A percentile compares a stretch with the other conserved stretches of the same genome.
These are phyloP conservation scores for Girardinichthys multiradiatus DNA, from an alignment of 2,113 vertebrate species.

Conservation along the genomic window DNA sequence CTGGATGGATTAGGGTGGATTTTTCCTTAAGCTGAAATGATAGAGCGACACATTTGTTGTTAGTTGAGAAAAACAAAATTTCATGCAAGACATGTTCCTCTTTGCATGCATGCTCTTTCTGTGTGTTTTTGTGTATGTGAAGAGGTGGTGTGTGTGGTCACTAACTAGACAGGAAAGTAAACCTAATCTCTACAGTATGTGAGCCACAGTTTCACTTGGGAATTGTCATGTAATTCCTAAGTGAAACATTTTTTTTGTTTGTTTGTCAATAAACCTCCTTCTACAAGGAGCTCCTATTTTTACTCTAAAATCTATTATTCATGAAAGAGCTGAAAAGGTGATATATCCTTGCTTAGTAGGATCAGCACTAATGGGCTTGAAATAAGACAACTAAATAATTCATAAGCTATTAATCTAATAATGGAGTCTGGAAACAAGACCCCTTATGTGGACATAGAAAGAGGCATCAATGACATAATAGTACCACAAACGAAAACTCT, in stretches of 20 bases:
- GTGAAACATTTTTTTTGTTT: slow-evolving; percentile 41
- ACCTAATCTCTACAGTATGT: slow-evolving; percentile 28
- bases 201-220: too few species aligned
- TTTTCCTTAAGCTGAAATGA: slow-evolving; percentile 26
- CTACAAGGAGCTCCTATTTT: slow-evolving; percentile 50
- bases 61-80: not conserved
- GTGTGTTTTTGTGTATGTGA: slow-evolving; percentile 1
- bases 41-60: not conserved
- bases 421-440: slow-evolving; percentile 71
- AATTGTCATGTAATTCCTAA: slow-evolving; percentile 29
- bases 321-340: slow-evolving; percentile 61
- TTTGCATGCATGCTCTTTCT: slow-evolving; percentile 29
- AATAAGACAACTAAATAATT: slow-evolving; percentile 71
- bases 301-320: slow-evolving; percentile 70
- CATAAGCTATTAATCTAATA: slow-evolving; percentile 74
- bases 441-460: slow-evolving; percentile 64
- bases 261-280: slow-evolving; percentile 54
- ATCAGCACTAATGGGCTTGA: slow-evolving; percentile 69
- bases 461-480: slow-evolving; percentile 68
- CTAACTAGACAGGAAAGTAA: slow-evolving; percentile 25
- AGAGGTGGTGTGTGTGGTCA: not conserved
- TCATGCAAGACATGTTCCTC: slow-evolving; percentile 33
- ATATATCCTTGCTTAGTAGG: slow-evolving; percentile 54
- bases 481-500: slow-evolving; percentile 66
- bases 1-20: slow-evolving; percentile 41